Evolutionary conservation across 2,888 invertebrate species (phyloP).

Genomic region (Chromoteleia sp.): DNA sequence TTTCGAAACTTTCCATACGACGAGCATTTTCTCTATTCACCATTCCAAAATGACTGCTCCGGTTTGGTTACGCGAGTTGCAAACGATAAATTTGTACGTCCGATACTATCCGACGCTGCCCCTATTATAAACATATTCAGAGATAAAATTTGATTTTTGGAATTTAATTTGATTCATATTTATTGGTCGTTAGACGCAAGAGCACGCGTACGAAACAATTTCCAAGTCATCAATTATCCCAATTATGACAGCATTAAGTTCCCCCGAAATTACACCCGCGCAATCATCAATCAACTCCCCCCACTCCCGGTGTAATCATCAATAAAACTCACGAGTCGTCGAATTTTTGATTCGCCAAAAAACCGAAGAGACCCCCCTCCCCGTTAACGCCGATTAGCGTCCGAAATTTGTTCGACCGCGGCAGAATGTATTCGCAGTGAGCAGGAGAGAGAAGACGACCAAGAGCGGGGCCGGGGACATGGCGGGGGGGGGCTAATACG

Average conservation of each 20-base stretch:
- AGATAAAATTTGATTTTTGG: too few relatives aligned
- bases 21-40: too few relatives aligned
- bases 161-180: too few relatives aligned
- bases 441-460: conserved; percentile 22
- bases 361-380: conserved; percentile 1
- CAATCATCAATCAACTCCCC: conserved; percentile 10
- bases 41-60: too few relatives aligned
- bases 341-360: neutral
- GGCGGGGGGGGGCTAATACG: conserved; percentile 30
- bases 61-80: too few relatives aligned
- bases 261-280: neutral
- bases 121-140: too few relatives aligned
- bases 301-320: conserved; percentile 6
- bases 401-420: conserved; percentile 36
- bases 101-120: too few relatives aligned
- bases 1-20: too few relatives aligned
- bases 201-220: neutral
- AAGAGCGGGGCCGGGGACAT: too few relatives aligned
- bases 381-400: conserved; percentile 30
- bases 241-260: conserved; percentile 18
- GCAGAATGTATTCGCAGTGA: conserved; percentile 56
- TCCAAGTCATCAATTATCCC: conserved; percentile 9
- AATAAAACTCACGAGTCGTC: neutral
- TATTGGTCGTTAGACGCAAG: too few relatives aligned
- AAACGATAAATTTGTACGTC: too few relatives aligned